Conservation (phyloP, 2,888 invertebrate species). For the Ecdyonurus torrentis region DNA sequence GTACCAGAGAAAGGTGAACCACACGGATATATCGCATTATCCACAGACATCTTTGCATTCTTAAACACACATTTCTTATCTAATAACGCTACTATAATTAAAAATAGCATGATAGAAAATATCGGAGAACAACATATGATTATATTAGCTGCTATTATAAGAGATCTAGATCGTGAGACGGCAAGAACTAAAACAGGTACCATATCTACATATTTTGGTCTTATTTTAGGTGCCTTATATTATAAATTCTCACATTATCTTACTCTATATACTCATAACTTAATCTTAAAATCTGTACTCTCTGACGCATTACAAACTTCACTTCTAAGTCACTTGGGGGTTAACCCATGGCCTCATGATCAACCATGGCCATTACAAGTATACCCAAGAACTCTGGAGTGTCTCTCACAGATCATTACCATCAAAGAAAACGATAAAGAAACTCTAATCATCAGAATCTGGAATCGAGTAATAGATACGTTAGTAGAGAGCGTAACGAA, state of each 20-base stretch:
- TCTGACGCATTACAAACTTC: constrained; percentile 50
- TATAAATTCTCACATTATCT: constrained; percentile 60
- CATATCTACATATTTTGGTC: constrained; percentile 56
- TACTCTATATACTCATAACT: constrained; percentile 62
- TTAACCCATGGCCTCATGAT: constrained; percentile 45
- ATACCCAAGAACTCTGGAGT: constrained; percentile 58
- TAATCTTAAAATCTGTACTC: constrained; percentile 53
- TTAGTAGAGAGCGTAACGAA: constrained; percentile 71
- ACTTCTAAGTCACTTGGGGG: constrained; percentile 52
- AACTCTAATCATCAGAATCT: constrained; percentile 75
- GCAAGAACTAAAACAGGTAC: constrained; percentile 67
- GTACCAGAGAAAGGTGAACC: constrained; percentile 66
- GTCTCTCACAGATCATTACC: constrained; percentile 58
- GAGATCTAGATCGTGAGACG: constrained; percentile 81
- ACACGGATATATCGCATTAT: constrained; percentile 70
- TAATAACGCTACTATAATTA: constrained; percentile 42
- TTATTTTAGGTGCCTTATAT: constrained; percentile 50
- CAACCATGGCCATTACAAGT: constrained; percentile 8
- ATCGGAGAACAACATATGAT: constrained; percentile 79
- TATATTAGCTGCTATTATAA: constrained; percentile 70
- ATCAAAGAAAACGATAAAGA: constrained; percentile 74
- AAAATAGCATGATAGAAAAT: constrained; percentile 49
- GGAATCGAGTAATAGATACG: constrained; percentile 79
- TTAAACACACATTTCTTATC: constrained; percentile 67
- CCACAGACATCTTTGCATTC: constrained; percentile 72